These are phyloP conservation scores for Charadrius vociferus DNA, from an alignment of 2,113 vertebrate species.

Conservation along the genomic window DNA sequence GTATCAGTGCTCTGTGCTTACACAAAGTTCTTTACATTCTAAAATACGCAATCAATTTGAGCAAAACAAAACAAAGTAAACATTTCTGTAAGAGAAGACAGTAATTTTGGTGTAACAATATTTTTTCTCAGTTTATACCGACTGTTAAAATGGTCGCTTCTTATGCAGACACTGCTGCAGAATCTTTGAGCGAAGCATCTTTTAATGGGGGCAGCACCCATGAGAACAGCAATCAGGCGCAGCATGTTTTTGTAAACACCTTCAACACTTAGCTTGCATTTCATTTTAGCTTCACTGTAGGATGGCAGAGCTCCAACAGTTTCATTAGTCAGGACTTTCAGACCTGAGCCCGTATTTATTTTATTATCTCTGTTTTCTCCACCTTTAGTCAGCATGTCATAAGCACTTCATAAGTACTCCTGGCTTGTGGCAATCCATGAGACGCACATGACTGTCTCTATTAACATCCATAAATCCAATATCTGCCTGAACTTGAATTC, in stretches of 20 bases:
- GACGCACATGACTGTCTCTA: neutral
- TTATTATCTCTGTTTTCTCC: constrained; percentile 8
- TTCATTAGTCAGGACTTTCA: constrained; percentile 7
- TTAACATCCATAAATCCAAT: neutral
- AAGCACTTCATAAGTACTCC: neutral
- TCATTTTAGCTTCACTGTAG: neutral
- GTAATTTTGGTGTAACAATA: neutral
- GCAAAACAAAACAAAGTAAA: neutral
- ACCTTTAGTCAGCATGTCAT: neutral
- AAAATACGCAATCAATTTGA: neutral
- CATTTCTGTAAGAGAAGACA: neutral
- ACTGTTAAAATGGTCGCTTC: neutral
- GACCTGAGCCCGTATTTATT: constrained; percentile 1
- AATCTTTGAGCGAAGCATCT: neutral
- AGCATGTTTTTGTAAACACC: constrained; percentile 3
- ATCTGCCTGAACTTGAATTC: neutral
- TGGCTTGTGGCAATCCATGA: neutral
- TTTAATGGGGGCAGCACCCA: neutral
- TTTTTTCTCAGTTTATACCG: neutral
- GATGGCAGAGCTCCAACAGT: neutral
- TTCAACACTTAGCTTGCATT: neutral
- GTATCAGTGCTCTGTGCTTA: neutral
- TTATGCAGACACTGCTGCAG: neutral
- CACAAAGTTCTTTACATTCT: neutral
- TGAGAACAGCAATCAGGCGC: constrained; percentile 7